Base-by-base conservation (phyloP, 1,140 invertebrate species). In the Macrotrachela quadricornifera region DNA sequence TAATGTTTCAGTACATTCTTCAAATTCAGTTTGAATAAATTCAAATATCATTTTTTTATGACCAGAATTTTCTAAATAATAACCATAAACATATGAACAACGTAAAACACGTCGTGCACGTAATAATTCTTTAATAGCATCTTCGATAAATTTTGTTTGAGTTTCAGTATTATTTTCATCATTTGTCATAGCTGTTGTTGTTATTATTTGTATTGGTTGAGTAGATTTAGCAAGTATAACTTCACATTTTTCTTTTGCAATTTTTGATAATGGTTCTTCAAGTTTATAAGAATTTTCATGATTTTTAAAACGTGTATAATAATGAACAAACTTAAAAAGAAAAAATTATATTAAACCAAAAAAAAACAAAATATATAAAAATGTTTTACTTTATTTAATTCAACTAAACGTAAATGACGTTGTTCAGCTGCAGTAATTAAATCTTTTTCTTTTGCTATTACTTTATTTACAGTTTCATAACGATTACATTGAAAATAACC, bases 401-500 rank as follows among this genome's bases (percentile, higher is more conserved):
- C 51, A 13, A 53, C 51, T 16, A 44, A 16, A 40, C 46, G 46
- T 43, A 53, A n/a, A 17, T 53, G 51, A n/a, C 46, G 45, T 16
- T 53, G 44, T 45, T 53, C 51, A 8, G 75, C 75, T 62, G 76
- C 76, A 54, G 70, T 71, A 21, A 79, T 72, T 11, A 78, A 59
- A 40, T 66, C 60, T 39, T 75, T 75, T 55, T 75, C 73, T 59
- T 75, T 74, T 59, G 79, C 77, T 58, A 79, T 76, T 13, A 77
- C 77, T 61, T 77, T 77, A 57, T 75, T 72, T 11, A 76, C 75
- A 3, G 77, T 77, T 60, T 79, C 78, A 60, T 77, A 79, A 21
- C 79, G 66, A 60, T 79, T 80, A 62, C 79, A 81, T 43, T 79
- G 72, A 62, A 80, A 80, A 62, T 80, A 81, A 1, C 79, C 79